Evolutionary conservation across 2,888 invertebrate genomes (phyloP).

Genomic region (Tubulanus polymorphus): DNA sequence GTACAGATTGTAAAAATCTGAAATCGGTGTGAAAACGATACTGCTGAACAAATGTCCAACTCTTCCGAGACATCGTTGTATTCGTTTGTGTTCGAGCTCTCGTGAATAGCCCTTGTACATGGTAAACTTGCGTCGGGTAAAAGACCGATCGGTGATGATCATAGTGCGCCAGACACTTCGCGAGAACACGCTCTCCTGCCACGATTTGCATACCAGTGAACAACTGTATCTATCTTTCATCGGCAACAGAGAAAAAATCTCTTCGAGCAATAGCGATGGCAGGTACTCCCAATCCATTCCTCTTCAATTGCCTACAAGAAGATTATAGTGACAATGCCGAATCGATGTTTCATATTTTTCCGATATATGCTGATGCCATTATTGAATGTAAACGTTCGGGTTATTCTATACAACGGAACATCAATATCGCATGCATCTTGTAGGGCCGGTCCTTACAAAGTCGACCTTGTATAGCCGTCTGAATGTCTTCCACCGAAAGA

Average conservation of each 20-base stretch:
- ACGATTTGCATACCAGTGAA: slow-evolving; percentile 59
- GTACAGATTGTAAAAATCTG: slow-evolving; percentile 76
- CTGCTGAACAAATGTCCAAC: slow-evolving; percentile 66
- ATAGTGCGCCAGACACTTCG: slow-evolving; percentile 74
- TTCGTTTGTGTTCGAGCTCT: slow-evolving; percentile 70
- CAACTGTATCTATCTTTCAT: slow-evolving; percentile 70
- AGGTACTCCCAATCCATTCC: slow-evolving; percentile 66
- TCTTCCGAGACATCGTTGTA: slow-evolving; percentile 67
- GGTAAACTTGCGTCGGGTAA: slow-evolving; percentile 72
- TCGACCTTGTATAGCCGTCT: too few relatives aligned
- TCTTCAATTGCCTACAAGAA: too few relatives aligned
- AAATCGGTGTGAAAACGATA: slow-evolving; percentile 68
- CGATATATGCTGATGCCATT: too few relatives aligned
- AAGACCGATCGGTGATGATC: slow-evolving; percentile 66
- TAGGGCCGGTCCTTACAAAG: too few relatives aligned
- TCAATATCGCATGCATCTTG: too few relatives aligned
- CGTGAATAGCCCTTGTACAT: slow-evolving; percentile 79
- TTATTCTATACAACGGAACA: too few relatives aligned
- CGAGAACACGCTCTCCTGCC: slow-evolving; percentile 63
- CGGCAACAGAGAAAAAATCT: slow-evolving; percentile 66
- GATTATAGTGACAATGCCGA: too few relatives aligned
- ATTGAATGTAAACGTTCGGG: too few relatives aligned
- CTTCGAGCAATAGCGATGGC: slow-evolving; percentile 70
- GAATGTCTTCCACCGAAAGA: too few relatives aligned
- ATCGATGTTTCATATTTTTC: too few relatives aligned